Percentiles rank a stretch among this genome's conserved stretches.
These are phyloP conservation scores for Pseudomyrmex cubaensis DNA, from an alignment of 1,140 invertebrate genomes.

Conservation along the genomic window DNA sequence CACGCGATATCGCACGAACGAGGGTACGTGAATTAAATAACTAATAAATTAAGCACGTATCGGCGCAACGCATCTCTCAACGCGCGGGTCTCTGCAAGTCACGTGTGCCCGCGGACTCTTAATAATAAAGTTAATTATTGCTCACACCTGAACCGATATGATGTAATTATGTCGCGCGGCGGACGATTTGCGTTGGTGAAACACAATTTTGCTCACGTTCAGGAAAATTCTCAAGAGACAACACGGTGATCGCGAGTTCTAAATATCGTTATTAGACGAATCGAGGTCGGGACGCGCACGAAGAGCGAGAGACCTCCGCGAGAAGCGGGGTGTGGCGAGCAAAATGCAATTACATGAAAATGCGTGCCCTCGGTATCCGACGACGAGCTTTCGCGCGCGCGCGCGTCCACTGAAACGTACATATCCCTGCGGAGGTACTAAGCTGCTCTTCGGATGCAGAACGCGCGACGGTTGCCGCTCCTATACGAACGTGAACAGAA, in stretches of 20 bases:
- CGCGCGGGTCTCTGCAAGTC: not conserved
- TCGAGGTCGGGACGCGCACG: constrained; percentile 2
- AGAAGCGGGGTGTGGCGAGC: constrained; percentile 74
- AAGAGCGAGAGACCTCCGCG: constrained; percentile 54
- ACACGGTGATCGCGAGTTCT: constrained; percentile 15
- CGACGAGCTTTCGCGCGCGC: constrained; percentile 45
- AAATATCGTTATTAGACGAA: constrained; percentile 42
- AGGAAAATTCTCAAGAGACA: not conserved
- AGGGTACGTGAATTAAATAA: not conserved
- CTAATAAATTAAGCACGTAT: constrained; percentile 3
- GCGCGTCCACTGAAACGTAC: not conserved
- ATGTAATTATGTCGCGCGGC: not conserved
- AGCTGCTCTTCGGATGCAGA: not conserved
- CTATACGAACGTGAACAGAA: constrained; percentile 34
- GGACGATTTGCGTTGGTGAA: not conserved
- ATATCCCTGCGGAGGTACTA: constrained; percentile 21
- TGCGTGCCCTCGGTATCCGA: constrained; percentile 56
- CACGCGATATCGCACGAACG: not conserved
- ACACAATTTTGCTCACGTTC: not conserved
- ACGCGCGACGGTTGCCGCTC: constrained; percentile 28
- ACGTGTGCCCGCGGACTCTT: not conserved
- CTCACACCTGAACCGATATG: not conserved
- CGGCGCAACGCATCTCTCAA: not conserved
- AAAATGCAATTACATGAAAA: constrained; percentile 81
- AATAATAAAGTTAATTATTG: constrained; percentile 8